Conservation (phyloP, 2,888 invertebrate species). For the Thelaira solivaga region DNA sequence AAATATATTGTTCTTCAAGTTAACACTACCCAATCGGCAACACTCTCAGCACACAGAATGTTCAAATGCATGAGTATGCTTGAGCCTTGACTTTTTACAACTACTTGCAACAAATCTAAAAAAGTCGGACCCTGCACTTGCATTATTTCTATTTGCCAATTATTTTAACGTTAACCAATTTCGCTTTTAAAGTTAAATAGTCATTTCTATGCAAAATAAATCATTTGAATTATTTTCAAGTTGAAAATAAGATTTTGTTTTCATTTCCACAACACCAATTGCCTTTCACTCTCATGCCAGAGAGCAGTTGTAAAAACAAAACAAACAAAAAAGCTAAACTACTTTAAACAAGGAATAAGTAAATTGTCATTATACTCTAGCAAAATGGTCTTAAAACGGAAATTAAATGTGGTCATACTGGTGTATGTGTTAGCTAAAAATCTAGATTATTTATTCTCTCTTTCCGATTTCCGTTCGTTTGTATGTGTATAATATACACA, state of each 20-base stretch:
- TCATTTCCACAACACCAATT: conserved; percentile 5
- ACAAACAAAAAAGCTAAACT: not conserved
- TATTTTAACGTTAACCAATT: conserved; percentile 43
- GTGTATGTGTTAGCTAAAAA: too few relatives aligned
- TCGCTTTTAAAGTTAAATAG: conserved; percentile 44
- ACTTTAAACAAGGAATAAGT: not conserved
- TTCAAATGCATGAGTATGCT: too few relatives aligned
- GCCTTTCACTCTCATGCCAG: not conserved
- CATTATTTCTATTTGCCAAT: conserved; percentile 49
- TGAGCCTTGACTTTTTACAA: too few relatives aligned
- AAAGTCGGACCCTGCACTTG: conserved; percentile 32
- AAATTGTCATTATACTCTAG: not conserved
- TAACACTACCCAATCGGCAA: too few relatives aligned
- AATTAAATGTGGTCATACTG: conserved; percentile 60
- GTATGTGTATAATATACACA: not conserved
- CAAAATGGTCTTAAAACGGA: conserved; percentile 40
- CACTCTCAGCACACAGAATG: too few relatives aligned
- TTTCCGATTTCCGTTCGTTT: not conserved
- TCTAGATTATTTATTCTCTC: not conserved
- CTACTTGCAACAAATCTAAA: too few relatives aligned
- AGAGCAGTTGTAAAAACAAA: not conserved
- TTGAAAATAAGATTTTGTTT: conserved; percentile 47
- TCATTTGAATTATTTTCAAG: conserved; percentile 61
- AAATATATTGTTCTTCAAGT: conserved; percentile 35
- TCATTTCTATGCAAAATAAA: conserved; percentile 64